Evolutionary conservation across 2,888 invertebrate genomes (phyloP), one percentile per base, ranked within the genome.

Genomic region (Octonoba sinensis): DNA sequence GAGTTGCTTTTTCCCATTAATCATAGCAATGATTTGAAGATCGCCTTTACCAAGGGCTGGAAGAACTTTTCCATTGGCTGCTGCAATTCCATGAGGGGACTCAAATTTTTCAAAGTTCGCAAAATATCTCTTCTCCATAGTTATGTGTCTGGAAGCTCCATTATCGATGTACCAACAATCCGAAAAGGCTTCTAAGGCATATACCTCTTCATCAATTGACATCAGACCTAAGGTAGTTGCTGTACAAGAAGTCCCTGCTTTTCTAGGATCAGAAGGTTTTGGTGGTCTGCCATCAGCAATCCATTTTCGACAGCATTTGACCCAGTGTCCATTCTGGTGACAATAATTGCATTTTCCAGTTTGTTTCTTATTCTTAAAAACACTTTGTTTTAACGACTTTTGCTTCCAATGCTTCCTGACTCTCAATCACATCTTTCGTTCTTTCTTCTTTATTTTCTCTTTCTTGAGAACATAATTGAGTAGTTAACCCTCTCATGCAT

Each of bases 291-390:
- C 66, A 57, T 79, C 79, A 36, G 49, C 66, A 57, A 64, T 72
- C 76, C 75, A 70, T n/a, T 70, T 76, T 3, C 0, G 6, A 18
- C 76, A 82, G 1, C 1, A 22, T 49, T 22, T 82, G 0, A 62
- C 44, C 70, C 76, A 82, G 18, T 70, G 69, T 6, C 54, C 82
- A n/a, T 20, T 54, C 20, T 82, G 44, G n/a, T 82, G 64, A 16
- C 82, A 82, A 20, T 82, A 82, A 18, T 76, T 76, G 20, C 57
- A 76, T 13, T 27, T 56, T 11, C 60, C 46, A 11, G 24, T n/a
- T 22, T 57, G 22, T 24, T 64, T 27, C 18, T 54, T 54, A 0
- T 3, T 76, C 3, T 51, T n/a, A 24, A 44, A 16, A 67, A 8
- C 15, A 11, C 2, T 16, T 64, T 54, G 24, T 1, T 16, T 51